Evolutionary conservation across 2,113 vertebrate genomes (phyloP), one percentile per base, ranked within the genome.

Genomic region (Athene cunicularia): DNA sequence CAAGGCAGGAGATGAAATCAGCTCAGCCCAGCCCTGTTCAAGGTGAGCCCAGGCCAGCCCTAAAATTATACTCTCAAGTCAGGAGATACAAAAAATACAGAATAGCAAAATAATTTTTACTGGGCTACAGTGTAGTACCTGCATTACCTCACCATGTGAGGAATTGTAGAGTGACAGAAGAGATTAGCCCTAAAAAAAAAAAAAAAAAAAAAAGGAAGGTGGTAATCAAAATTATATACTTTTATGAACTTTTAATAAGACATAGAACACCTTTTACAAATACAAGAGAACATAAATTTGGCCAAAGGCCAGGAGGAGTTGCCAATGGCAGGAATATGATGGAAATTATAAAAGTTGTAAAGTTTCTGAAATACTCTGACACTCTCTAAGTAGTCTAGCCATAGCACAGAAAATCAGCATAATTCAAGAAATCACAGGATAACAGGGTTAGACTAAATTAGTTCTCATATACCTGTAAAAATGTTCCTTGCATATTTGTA

Each of bases 1-100:
- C 0, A 0, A 52, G 19, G 18, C 26, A 27, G 20, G 8, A 1
- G 0, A 8, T 76, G 30, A 73, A 91, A 76, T 3, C 7, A 79
- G 16, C 6, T 43, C 58, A 86, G 32, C 18, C 14, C 39, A 60
- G 16, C 14, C 59, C 35, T 12, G 5, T 32, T 5, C 41, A 81
- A 52, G 16, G 27, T 8, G 3, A 80, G 20, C 14, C 35, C 22
- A 47, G 64, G 17, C 28, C 14, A 37, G 8, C 5, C 9, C 28
- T 60, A 28, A 22, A 12, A 27, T 21, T 20, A 4, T 8, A 17
- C 12, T 70, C 28, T 52, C 26, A 84, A 22, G 5, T 47, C 20
- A 72, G 28, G 19, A 73, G 37, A 37, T 37, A 37, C 37, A 37
- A 37, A 37, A 37, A 37, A 37, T 37, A 37, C 37, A 37, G 37